Evolutionary conservation across 2,113 vertebrate species (phyloP).

Genomic region (Neolamprologus longior): DNA sequence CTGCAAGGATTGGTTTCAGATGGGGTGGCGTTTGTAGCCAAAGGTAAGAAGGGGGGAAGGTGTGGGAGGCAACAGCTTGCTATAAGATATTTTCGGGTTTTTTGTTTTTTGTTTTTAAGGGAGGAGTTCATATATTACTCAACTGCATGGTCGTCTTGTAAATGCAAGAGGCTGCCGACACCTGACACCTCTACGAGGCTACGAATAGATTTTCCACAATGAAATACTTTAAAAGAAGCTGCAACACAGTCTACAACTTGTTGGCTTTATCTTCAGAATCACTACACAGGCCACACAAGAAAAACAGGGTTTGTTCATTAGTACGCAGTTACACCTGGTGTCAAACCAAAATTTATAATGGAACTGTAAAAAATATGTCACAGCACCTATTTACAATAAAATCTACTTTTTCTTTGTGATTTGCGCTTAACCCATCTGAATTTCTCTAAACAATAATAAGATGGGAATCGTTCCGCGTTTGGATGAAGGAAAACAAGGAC

Average conservation of each 20-base stretch:
- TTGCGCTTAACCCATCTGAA: not conserved
- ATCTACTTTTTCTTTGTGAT: not conserved
- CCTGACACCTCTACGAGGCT: not conserved
- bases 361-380: not conserved
- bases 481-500: not conserved
- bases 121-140: not conserved
- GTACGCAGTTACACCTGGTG: not conserved
- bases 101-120: not conserved
- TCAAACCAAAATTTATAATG: not conserved
- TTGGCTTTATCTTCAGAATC: not conserved
- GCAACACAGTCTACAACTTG: not conserved
- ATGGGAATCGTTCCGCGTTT: not conserved
- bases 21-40: conserved; percentile 8
- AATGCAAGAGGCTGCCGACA: not conserved
- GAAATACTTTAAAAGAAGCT: not conserved
- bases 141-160: not conserved
- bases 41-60: not conserved
- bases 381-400: not conserved
- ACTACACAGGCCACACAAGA: not conserved
- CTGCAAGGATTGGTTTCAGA: conserved; percentile 34
- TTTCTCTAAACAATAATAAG: not conserved
- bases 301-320: not conserved
- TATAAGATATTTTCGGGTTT: not conserved
- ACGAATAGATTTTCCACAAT: not conserved
- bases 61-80: not conserved